Conservation (phyloP, 2,113 vertebrate species). For the Ameiurus melas region DNA sequence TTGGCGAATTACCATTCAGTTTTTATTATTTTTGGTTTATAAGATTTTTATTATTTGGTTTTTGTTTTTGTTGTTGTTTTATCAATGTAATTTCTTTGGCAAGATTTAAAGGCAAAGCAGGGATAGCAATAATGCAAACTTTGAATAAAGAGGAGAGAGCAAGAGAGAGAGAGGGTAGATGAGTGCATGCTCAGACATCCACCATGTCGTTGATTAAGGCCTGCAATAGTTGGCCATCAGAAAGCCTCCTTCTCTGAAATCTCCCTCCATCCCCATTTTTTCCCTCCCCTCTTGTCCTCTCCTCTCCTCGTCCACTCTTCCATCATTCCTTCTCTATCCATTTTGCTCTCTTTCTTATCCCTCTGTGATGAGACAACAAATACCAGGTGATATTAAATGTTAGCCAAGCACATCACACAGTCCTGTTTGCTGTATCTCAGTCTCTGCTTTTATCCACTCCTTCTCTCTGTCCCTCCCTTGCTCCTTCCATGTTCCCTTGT, state of each 20-base stretch:
- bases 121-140: neutral
- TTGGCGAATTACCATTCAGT: neutral
- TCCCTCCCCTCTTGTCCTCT: conserved; percentile 53
- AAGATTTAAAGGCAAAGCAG: neutral
- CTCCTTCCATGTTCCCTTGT: conserved; percentile 30
- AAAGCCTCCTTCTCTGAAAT: conserved; percentile 57
- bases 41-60: neutral
- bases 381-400: conserved; percentile 61
- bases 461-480: conserved; percentile 33
- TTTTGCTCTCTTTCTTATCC: conserved; percentile 39
- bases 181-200: conserved; percentile 28
- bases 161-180: neutral
- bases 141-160: neutral
- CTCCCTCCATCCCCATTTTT: conserved; percentile 50
- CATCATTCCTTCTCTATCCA: neutral
- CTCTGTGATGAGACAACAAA: conserved; percentile 37
- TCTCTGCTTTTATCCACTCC: conserved; percentile 43
- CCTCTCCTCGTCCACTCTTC: conserved; percentile 32
- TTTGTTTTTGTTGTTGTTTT: neutral
- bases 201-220: conserved; percentile 68
- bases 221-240: conserved; percentile 62
- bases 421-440: conserved; percentile 60
- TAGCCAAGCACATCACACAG: conserved; percentile 56
- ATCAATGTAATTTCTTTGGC: neutral
- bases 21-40: neutral